These are phyloP conservation scores for Gnathonemus echidnorhynchus DNA, from an alignment of 2,113 vertebrate species.

Conservation along the genomic window DNA sequence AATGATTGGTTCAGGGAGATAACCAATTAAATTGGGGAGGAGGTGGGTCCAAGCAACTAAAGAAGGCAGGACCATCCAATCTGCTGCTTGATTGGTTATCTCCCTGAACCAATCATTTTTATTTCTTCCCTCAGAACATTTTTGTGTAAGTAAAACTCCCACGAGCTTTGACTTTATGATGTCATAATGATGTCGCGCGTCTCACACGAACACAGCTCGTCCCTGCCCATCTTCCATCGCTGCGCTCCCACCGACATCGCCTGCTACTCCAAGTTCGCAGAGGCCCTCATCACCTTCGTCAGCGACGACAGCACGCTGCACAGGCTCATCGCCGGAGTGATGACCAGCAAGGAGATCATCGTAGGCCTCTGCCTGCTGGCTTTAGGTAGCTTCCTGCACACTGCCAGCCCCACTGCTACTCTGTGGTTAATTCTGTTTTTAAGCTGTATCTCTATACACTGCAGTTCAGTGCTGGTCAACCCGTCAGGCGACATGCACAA, in stretches of 20 bases:
- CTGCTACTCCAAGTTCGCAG: slow-evolving; percentile 88
- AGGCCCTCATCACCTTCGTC: slow-evolving; percentile 87
- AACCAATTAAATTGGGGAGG: too few relatives aligned
- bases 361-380: slow-evolving; percentile 94
- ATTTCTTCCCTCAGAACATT: too few relatives aligned
- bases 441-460: background rate
- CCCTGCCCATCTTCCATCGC: slow-evolving; percentile 86
- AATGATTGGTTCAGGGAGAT: too few relatives aligned
- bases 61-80: too few relatives aligned
- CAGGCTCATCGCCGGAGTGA: slow-evolving; percentile 86
- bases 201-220: slow-evolving; percentile 45
- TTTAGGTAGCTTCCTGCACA: slow-evolving; percentile 68
- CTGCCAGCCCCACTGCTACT: background rate
- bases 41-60: too few relatives aligned
- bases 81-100: too few relatives aligned
- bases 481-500: background rate
- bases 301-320: slow-evolving; percentile 90
- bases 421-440: background rate
- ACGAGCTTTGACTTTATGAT: background rate
- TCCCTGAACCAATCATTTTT: too few relatives aligned
- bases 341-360: slow-evolving; percentile 99
- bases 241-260: slow-evolving; percentile 81
- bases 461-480: background rate
- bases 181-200: background rate
- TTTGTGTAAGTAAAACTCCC: too few relatives aligned